Evolutionary conservation across 2,888 invertebrate genomes (phyloP).

Genomic region (Homarus gammarus): DNA sequence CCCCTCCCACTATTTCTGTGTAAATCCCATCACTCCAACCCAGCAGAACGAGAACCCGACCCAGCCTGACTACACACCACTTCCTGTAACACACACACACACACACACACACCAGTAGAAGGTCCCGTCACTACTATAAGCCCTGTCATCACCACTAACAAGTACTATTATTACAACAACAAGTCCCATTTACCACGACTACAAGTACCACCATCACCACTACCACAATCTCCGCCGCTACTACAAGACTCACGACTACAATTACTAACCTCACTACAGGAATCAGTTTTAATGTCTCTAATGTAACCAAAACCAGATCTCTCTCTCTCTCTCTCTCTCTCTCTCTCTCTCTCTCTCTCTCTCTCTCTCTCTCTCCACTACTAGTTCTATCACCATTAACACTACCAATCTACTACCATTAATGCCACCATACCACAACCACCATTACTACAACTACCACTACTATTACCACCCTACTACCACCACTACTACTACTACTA

Average conservation of each 20-base stretch:
- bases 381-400: no score
- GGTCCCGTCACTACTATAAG: not conserved
- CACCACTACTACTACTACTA: no score
- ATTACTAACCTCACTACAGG: not conserved
- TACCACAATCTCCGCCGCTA: not conserved
- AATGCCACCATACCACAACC: no score
- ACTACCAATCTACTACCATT: no score
- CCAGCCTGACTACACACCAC: no score
- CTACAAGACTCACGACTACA: not conserved
- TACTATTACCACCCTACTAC: no score
- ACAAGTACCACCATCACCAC: not conserved
- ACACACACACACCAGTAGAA: not conserved
- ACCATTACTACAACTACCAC: no score
- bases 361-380: constrained; percentile 28
- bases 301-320: not conserved
- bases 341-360: constrained; percentile 36
- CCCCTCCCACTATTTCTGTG: not conserved
- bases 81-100: constrained; percentile 5
- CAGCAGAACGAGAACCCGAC: no score
- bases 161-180: not conserved
- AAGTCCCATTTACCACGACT: not conserved
- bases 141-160: not conserved
- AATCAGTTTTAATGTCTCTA: not conserved
- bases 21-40: no score
- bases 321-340: constrained; percentile 23